Percentiles rank a stretch among this genome's conserved stretches.
These are phyloP conservation scores for Phocoena phocoena DNA, from an alignment of 2,113 vertebrate species.

Conservation along the genomic window DNA sequence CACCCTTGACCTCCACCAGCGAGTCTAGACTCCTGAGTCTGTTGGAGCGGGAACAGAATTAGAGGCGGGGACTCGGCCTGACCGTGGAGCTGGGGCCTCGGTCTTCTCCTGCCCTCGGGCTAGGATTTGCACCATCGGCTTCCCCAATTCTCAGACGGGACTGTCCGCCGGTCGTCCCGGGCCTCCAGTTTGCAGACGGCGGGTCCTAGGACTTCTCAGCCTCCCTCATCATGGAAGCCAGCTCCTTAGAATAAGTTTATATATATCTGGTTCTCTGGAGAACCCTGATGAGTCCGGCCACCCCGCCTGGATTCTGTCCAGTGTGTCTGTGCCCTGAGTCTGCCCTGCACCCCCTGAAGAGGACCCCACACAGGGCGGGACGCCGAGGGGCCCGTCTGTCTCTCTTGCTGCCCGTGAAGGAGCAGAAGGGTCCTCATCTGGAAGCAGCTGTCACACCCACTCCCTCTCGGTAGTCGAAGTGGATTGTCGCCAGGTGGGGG, in stretches of 20 bases:
- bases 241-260: not conserved
- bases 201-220: not conserved
- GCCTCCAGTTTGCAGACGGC: not conserved
- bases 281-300: accelerated
- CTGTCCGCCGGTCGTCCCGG: not conserved
- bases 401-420: too few relatives aligned
- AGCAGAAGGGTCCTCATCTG: too few relatives aligned
- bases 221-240: not conserved
- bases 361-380: too few relatives aligned
- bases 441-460: too few relatives aligned
- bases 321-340: not conserved
- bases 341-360: not conserved
- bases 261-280: not conserved
- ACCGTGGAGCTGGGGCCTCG: too few relatives aligned
- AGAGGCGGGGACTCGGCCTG: not conserved
- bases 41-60: not conserved
- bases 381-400: too few relatives aligned
- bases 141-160: not conserved
- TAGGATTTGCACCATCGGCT: not conserved
- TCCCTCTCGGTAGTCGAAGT: too few relatives aligned
- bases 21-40: not conserved
- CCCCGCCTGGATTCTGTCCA: accelerated
- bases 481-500: too few relatives aligned
- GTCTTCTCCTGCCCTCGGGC: not conserved
- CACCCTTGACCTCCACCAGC: not conserved